Base-by-base conservation (phyloP, 2,113 vertebrate species). In the Pomatorhinus ruficollis region DNA sequence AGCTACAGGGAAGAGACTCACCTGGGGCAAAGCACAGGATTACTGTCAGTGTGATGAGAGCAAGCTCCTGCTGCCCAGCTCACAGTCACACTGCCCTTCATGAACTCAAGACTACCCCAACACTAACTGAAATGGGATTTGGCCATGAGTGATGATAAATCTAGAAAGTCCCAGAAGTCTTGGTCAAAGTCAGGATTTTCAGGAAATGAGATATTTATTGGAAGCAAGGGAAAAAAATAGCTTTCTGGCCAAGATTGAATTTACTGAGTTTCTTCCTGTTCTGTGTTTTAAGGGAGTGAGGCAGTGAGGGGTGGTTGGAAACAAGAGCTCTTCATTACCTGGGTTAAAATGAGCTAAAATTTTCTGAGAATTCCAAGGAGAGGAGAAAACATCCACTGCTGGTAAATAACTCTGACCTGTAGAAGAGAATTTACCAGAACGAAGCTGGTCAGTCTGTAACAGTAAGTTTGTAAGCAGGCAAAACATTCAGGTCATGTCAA, bases 151-250 rank as follows among this genome's bases (percentile, higher is more conserved):
- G 39, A 86, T 75, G 60, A 90, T 81, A 90, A 90, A 91, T 71
- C 49, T 92, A 81, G 75, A 52, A 91, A 70, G 72, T 81, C 80
- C 35, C 69, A 83, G 83, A 95, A 89, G 76, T 61, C 83, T 77
- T 83, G 54, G 59, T 93, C 69, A 88, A 88, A 94, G 49, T 75
- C 56, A 75, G 59, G 60, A 53, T 71, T 94, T 93, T 92, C 92
- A 87, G 92, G 86, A 95, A 96, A 93, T 84, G 31, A 78, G 79
- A 19, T 93, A 94, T 71, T 92, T 93, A 94, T 66, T 91, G 72
- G 72, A 86, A 88, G 13, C n/a, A 53, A 59, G 28, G 44, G 42
- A 1, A 7, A 54, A 65, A 63, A 83, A 37, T 2, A 56, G 24
- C 18, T 81, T 90, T 89, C 83, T 90, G 81, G 65, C 59, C 68